Conservation (phyloP, 2,113 vertebrate species). For the Jacana jacana region DNA sequence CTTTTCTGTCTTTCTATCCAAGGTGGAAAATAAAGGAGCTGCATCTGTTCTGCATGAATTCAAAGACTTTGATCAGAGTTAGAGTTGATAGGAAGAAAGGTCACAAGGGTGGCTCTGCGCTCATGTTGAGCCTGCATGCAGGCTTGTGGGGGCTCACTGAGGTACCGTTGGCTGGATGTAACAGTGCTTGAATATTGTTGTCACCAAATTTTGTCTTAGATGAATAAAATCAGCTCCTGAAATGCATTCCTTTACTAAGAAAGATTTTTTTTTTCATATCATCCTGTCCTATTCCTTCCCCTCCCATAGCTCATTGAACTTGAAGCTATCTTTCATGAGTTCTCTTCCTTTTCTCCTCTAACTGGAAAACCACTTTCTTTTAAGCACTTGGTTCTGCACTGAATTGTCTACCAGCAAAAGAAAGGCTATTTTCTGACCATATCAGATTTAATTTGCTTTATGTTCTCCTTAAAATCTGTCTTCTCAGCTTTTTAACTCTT, state of each 20-base stretch:
- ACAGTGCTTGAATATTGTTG: background rate
- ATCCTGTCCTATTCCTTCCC: background rate
- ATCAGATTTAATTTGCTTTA: background rate
- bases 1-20: background rate
- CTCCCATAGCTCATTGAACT: background rate
- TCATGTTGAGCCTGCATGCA: rapidly evolving
- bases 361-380: background rate
- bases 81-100: background rate
- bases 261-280: background rate
- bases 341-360: background rate
- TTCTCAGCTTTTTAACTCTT: background rate
- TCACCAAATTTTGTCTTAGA: background rate
- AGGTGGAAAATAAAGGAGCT: background rate
- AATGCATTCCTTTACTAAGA: background rate
- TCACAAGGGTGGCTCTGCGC: background rate
- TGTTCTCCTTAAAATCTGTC: background rate
- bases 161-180: background rate
- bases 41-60: background rate
- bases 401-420: background rate
- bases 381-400: background rate
- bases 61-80: background rate
- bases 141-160: background rate
- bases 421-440: background rate
- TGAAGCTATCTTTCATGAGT: background rate
- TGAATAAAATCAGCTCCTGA: background rate